Conservation (phyloP, 2,113 vertebrate genomes). For the Xyrauchen texanus region DNA sequence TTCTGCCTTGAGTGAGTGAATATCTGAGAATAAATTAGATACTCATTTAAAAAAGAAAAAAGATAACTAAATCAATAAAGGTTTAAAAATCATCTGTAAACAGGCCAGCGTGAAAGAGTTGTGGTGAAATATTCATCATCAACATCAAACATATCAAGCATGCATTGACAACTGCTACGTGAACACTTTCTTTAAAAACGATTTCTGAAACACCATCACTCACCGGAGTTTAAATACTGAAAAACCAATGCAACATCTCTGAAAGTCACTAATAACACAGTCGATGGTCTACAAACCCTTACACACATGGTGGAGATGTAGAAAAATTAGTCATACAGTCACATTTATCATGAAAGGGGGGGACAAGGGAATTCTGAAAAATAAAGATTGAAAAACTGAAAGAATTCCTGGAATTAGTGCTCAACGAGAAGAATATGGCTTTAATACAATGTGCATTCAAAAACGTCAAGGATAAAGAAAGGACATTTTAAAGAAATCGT, state of each 20-base stretch:
- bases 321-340: not conserved
- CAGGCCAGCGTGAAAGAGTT: slow-evolving; percentile 59
- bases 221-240: slow-evolving; percentile 47
- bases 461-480: slow-evolving; percentile 66
- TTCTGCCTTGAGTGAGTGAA: slow-evolving; percentile 66
- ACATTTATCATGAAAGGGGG: slow-evolving; percentile 31
- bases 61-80: slow-evolving; percentile 26
- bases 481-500: no score
- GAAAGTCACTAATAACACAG: slow-evolving; percentile 61
- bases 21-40: slow-evolving; percentile 45
- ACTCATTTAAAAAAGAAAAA: slow-evolving; percentile 32
- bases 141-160: slow-evolving; percentile 81
- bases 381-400: not conserved
- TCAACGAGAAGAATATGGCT: slow-evolving; percentile 74
- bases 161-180: slow-evolving; percentile 74
- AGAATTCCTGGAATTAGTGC: slow-evolving; percentile 33
- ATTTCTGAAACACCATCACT: slow-evolving; percentile 54
- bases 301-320: slow-evolving; percentile 43
- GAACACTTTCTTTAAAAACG: slow-evolving; percentile 59
- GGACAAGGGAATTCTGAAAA: slow-evolving; percentile 15
- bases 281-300: slow-evolving; percentile 59
- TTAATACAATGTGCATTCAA: slow-evolving; percentile 76
- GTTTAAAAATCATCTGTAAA: slow-evolving; percentile 56
- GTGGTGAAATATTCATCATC: slow-evolving; percentile 62
- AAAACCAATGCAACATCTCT: slow-evolving; percentile 48